These are phyloP conservation scores for Episyrphus balteatus DNA, from an alignment of 1,140 invertebrate genomes.

Conservation along the genomic window DNA sequence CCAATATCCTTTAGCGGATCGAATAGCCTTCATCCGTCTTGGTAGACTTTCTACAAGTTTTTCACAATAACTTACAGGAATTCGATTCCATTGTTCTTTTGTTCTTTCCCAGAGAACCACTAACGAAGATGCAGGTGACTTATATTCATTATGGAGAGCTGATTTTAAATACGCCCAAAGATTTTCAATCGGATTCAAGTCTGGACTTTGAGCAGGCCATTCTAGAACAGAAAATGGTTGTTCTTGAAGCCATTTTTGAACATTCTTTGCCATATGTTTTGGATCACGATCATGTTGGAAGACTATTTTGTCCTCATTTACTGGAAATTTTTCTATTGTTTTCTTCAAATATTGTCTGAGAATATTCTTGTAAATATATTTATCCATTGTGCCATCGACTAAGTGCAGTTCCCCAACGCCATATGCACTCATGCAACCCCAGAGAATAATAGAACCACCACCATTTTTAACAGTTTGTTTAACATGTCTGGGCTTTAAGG, in stretches of 20 bases:
- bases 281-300: neutral
- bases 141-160: too few relatives aligned
- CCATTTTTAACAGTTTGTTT: neutral
- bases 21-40: too few relatives aligned
- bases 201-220: neutral
- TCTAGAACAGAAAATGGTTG: neutral
- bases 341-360: neutral
- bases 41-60: too few relatives aligned
- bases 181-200: slow-evolving; percentile 5
- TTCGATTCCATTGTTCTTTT: too few relatives aligned
- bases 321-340: neutral
- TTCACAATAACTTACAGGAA: too few relatives aligned
- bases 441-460: slow-evolving; percentile 2
- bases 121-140: too few relatives aligned
- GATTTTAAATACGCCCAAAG: slow-evolving; percentile 1
- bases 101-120: too few relatives aligned
- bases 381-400: neutral
- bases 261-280: neutral
- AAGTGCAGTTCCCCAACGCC: neutral
- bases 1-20: too few relatives aligned
- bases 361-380: neutral
- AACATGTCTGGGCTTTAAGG: neutral
- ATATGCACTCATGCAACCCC: slow-evolving; percentile 3
- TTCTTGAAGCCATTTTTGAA: neutral
- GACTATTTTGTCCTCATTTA: neutral